Evolutionary conservation across 2,113 vertebrate genomes (phyloP).

Genomic region (Pedetes capensis): DNA sequence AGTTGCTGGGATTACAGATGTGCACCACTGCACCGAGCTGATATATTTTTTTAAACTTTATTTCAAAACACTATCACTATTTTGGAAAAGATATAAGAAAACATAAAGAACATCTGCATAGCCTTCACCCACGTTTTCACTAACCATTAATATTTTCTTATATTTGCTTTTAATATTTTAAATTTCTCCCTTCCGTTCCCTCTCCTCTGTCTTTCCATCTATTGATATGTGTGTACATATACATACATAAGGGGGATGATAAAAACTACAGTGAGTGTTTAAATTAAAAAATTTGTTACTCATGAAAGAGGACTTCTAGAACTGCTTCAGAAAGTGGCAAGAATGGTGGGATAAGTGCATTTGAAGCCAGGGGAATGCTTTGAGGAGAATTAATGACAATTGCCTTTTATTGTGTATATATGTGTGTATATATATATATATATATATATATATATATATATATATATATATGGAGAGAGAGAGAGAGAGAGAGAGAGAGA

Average conservation of each 20-base stretch:
- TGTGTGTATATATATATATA: too few relatives aligned
- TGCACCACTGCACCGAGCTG: neutral
- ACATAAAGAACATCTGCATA: neutral
- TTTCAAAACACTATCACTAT: neutral
- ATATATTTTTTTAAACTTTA: slow-evolving; percentile 32
- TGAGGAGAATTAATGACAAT: too few relatives aligned
- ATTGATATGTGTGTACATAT: neutral
- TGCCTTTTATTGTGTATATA: too few relatives aligned
- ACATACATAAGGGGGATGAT: too few relatives aligned
- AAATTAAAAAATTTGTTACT: too few relatives aligned
- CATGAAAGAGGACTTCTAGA: too few relatives aligned
- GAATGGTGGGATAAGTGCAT: too few relatives aligned
- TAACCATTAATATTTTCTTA: neutral
- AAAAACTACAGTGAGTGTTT: too few relatives aligned
- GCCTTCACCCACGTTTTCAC: neutral
- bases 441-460: neutral
- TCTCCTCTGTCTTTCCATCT: neutral
- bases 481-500: too few relatives aligned
- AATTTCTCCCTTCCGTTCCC: neutral
- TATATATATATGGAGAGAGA: neutral
- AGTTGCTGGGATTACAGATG: neutral
- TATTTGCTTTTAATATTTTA: neutral
- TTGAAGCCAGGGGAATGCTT: too few relatives aligned
- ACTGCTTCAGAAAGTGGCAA: too few relatives aligned
- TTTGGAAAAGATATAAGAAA: slow-evolving; percentile 25